Conservation (phyloP, 1,140 invertebrate genomes). For the Gryon sp. region DNA sequence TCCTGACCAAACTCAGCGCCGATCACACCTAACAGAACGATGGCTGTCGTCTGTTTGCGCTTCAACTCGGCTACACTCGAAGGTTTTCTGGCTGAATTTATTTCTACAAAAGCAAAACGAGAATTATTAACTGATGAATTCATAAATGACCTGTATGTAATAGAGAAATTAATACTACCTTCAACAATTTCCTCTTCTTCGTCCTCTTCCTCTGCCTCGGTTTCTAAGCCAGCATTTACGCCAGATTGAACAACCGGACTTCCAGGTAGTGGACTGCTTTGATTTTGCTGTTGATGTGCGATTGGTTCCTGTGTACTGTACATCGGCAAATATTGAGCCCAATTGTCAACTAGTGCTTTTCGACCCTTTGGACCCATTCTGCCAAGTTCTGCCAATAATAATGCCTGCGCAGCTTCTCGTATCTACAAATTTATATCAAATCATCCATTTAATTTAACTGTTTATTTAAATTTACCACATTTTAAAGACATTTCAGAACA, state of each 20-base stretch:
- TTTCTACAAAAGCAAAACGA: slow-evolving; percentile 67
- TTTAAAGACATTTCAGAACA: too few relatives aligned
- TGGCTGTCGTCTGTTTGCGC: slow-evolving; percentile 97
- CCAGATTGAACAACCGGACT: slow-evolving; percentile 69
- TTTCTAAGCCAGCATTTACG: slow-evolving; percentile 55
- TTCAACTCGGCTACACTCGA: slow-evolving; percentile 92
- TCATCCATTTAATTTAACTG: too few relatives aligned
- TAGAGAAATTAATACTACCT: slow-evolving; percentile 74
- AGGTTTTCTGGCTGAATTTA: slow-evolving; percentile 85
- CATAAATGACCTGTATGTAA: too few relatives aligned
- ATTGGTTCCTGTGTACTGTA: slow-evolving; percentile 84
- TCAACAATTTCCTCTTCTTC: slow-evolving; percentile 87
- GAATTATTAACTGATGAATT: not conserved
- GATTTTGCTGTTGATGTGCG: slow-evolving; percentile 75
- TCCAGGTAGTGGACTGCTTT: slow-evolving; percentile 72
- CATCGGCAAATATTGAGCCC: slow-evolving; percentile 95
- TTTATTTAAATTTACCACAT: too few relatives aligned
- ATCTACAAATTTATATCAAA: slow-evolving; percentile 81
- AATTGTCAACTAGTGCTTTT: slow-evolving; percentile 94
- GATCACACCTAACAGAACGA: slow-evolving; percentile 97
- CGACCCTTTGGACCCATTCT: slow-evolving; percentile 94
- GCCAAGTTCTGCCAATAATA: slow-evolving; percentile 95
- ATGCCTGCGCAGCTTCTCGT: slow-evolving; percentile 96
- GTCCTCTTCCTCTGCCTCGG: slow-evolving; percentile 88
- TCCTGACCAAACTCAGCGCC: slow-evolving; percentile 98